phyloP scores from a whole-genome alignment of 2,888 invertebrate species.

The Drosophila pullipes region DNA sequence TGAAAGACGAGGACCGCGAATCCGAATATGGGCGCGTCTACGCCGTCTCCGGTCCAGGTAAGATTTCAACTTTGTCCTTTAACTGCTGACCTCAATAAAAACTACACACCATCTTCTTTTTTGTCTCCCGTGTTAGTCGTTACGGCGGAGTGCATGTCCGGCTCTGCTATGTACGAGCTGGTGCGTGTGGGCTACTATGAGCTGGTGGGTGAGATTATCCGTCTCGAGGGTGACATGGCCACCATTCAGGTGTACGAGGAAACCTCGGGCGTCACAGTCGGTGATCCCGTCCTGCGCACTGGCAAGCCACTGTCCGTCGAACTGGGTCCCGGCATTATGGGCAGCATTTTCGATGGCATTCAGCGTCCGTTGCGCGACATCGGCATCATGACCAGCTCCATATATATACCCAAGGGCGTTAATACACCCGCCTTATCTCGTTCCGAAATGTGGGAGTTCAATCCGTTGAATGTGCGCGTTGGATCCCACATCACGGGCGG shows the following conservation, averaged over 20 bases:
- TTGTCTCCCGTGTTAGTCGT: slow-evolving; percentile 89
- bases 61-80: slow-evolving; percentile 57
- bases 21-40: slow-evolving; percentile 96
- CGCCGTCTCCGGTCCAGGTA: slow-evolving; percentile 99
- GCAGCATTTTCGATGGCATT: slow-evolving; percentile 99
- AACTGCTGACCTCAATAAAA: slow-evolving; percentile 41
- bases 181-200: slow-evolving; percentile 99
- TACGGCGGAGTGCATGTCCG: slow-evolving; percentile 99
- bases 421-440: slow-evolving; percentile 95
- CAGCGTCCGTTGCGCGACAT: slow-evolving; percentile 99
- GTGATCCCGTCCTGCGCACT: slow-evolving; percentile 98
- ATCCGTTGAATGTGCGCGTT: slow-evolving; percentile 91
- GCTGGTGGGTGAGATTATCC: slow-evolving; percentile 99
- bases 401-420: slow-evolving; percentile 99
- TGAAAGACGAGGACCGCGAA: slow-evolving; percentile 92
- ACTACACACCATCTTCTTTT: background rate
- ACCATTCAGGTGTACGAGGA: slow-evolving; percentile 99
- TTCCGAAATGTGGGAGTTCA: slow-evolving; percentile 95
- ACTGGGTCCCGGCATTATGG: slow-evolving; percentile 99
- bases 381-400: slow-evolving; percentile 95
- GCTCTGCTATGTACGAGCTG: slow-evolving; percentile 99
- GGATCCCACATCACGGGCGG: slow-evolving; percentile 99
- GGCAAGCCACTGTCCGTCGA: slow-evolving; percentile 99
- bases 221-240: slow-evolving; percentile 99
- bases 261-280: slow-evolving; percentile 99